Conservation (phyloP, 2,888 invertebrate genomes). For the Meteorus colon region DNA sequence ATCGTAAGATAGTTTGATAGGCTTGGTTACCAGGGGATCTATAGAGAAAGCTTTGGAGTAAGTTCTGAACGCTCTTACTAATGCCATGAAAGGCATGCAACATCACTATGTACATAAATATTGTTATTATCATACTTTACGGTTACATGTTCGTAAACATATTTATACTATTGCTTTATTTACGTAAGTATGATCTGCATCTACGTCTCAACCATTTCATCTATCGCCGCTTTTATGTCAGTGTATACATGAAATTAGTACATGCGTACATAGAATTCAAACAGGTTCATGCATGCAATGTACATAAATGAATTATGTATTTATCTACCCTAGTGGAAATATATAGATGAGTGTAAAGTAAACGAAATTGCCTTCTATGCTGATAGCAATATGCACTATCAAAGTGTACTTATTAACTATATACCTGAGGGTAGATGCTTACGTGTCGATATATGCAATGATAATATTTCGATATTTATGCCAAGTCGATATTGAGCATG, state of each 20-base stretch:
- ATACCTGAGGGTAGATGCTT: conserved; percentile 37
- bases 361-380: conserved; percentile 40
- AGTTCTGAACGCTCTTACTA: conserved; percentile 57
- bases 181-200: conserved; percentile 20
- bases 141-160: neutral
- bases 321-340: conserved; percentile 30
- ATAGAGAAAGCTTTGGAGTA: conserved; percentile 63
- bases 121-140: conserved; percentile 21
- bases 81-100: conserved; percentile 64
- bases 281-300: conserved; percentile 2
- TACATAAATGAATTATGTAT: conserved; percentile 15
- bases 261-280: neutral
- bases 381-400: conserved; percentile 39
- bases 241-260: neutral
- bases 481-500: conserved; percentile 1
- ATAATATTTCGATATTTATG: conserved; percentile 34
- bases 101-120: conserved; percentile 39
- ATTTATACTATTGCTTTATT: conserved; percentile 17
- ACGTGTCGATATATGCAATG: conserved; percentile 39
- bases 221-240: conserved; percentile 25
- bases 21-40: conserved; percentile 72
- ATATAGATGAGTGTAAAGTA: conserved; percentile 36
- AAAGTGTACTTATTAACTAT: conserved; percentile 32
- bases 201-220: conserved; percentile 33
- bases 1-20: conserved; percentile 73